phyloP scores from a whole-genome alignment of 1,140 invertebrate genomes.

The Ptiloglossa arizonensis region DNA sequence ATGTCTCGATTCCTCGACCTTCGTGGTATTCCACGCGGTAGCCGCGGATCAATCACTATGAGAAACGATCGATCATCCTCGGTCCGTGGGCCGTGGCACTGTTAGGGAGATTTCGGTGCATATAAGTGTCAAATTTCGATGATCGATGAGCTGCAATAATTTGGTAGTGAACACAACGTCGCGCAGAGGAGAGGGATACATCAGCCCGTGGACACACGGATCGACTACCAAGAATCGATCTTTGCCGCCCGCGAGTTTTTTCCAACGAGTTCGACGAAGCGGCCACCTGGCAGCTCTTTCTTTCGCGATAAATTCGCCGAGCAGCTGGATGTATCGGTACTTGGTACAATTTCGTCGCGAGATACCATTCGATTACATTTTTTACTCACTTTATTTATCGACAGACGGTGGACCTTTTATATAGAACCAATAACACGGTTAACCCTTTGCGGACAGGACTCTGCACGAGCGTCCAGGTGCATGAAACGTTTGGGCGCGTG shows the following conservation, averaged over 20 bases:
- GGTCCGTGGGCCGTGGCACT: conserved; percentile 36
- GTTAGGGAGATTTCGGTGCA: conserved; percentile 68
- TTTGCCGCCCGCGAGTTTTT: not conserved
- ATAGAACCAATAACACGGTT: too few relatives aligned
- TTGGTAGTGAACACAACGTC: conserved; percentile 48
- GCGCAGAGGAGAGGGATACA: conserved; percentile 35
- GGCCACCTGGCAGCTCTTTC: not conserved
- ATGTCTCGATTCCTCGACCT: conserved; percentile 31
- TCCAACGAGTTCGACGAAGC: not conserved
- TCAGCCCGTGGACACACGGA: conserved; percentile 17
- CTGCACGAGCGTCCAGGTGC: too few relatives aligned
- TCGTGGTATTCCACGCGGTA: conserved; percentile 48
- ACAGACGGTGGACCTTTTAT: too few relatives aligned
- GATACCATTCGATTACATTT: too few relatives aligned
- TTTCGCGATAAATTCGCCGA: not conserved
- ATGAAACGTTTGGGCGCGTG: too few relatives aligned
- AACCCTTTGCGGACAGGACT: too few relatives aligned
- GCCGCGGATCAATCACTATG: conserved; percentile 63
- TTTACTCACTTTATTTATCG: not conserved
- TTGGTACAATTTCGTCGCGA: not conserved
- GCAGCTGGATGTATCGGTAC: too few relatives aligned
- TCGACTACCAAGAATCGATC: conserved; percentile 38
- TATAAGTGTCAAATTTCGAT: conserved; percentile 75
- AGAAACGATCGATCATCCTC: conserved; percentile 67
- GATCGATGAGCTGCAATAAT: conserved; percentile 72